These are phyloP conservation scores for Pachypanchax playfairii DNA, from an alignment of 2,113 vertebrate genomes.

Conservation along the genomic window DNA sequence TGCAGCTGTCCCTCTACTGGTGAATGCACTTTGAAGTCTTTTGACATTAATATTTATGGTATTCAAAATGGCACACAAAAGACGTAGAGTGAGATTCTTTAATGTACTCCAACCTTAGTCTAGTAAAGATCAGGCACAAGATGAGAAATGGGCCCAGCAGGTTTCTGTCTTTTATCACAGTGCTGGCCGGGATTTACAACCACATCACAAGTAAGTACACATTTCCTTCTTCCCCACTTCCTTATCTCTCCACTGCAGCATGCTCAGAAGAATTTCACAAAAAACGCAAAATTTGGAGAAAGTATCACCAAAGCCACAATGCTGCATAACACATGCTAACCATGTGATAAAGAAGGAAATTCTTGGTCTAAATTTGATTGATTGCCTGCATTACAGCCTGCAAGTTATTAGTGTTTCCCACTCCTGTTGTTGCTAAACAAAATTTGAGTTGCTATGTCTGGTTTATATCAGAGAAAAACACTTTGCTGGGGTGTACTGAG, in stretches of 20 bases:
- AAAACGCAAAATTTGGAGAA: conserved; percentile 50
- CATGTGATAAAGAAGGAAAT: conserved; percentile 13
- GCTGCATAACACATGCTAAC: conserved; percentile 29
- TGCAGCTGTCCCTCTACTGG: conserved; percentile 25
- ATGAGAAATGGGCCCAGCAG: conserved; percentile 46
- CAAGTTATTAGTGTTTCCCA: conserved; percentile 17
- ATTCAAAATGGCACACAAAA: conserved; percentile 50
- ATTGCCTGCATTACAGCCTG: conserved; percentile 16
- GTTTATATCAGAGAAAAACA: conserved; percentile 22
- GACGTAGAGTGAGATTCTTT: conserved; percentile 23
- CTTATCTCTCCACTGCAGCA: conserved; percentile 71
- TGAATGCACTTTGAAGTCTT: conserved; percentile 30
- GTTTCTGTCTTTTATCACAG: conserved; percentile 57
- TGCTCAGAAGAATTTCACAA: conserved; percentile 60
- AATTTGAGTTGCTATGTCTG: conserved; percentile 15
- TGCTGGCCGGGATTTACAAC: conserved; percentile 42
- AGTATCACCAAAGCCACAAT: conserved; percentile 19
- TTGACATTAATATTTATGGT: conserved; percentile 64
- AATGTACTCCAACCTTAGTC: conserved; percentile 37
- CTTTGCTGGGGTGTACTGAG: conserved; percentile 14
- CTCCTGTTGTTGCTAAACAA: conserved; percentile 22
- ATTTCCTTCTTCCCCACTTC: conserved; percentile 55
- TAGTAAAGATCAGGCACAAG: conserved; percentile 38
- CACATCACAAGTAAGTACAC: conserved; percentile 46
- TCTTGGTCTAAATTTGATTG: conserved; percentile 29